Conservation (phyloP, 2,888 invertebrate genomes). For the Silvanus unidentatus region DNA sequence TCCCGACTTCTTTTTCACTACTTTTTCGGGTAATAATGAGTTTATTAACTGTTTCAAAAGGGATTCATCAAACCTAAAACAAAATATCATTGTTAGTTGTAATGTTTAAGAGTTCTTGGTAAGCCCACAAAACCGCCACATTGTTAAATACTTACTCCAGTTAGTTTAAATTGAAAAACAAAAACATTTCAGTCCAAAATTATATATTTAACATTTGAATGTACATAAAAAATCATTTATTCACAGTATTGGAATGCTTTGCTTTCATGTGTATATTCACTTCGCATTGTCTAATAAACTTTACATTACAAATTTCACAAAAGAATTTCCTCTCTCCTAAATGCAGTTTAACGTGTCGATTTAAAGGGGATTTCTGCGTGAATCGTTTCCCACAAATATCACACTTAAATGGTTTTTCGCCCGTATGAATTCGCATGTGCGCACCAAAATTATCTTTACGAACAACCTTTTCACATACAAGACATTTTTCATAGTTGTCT, state of each 20-base stretch:
- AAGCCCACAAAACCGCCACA: too few relatives aligned
- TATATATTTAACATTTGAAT: too few relatives aligned
- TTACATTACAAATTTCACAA: constrained; percentile 15
- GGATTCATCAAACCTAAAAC: constrained; percentile 29
- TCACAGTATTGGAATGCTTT: too few relatives aligned
- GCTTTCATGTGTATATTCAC: too few relatives aligned
- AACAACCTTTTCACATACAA: background rate
- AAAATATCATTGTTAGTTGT: constrained; percentile 6
- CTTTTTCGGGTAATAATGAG: constrained; percentile 13
- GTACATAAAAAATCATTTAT: too few relatives aligned
- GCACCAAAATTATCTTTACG: background rate
- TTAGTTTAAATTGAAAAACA: too few relatives aligned
- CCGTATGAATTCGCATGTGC: constrained; percentile 9
- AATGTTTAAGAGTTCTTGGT: too few relatives aligned
- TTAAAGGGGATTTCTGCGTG: constrained; percentile 15
- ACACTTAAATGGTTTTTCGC: constrained; percentile 6
- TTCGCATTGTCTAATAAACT: constrained; percentile 32
- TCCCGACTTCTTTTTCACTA: background rate
- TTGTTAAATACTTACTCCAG: too few relatives aligned
- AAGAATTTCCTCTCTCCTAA: constrained; percentile 13
- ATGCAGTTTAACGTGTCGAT: constrained; percentile 14
- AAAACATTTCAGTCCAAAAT: too few relatives aligned
- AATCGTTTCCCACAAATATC: constrained; percentile 16
- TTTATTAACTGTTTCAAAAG: constrained; percentile 29
- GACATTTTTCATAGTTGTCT: background rate